Base-by-base conservation (phyloP, 2,888 invertebrate genomes). In the Ichneumoninae sp. region DNA sequence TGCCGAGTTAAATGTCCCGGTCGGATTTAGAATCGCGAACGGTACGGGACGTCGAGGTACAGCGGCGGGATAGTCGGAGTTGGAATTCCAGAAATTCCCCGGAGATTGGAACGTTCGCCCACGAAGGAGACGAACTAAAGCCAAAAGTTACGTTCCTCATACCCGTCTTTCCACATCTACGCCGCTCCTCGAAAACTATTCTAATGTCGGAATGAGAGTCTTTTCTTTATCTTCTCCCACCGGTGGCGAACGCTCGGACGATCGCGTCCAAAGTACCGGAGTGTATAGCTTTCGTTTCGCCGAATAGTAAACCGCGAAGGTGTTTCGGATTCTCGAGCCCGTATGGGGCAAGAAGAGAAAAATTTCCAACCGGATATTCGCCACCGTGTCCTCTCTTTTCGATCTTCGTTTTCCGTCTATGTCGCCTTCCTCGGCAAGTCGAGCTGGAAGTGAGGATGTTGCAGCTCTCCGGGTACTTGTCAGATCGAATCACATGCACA, bases 81-180 rank as follows among this genome's bases (percentile, higher is more conserved):
- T 88, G 77, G 82, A 91, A 91, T 91, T 91, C 91, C 90, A 87
- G 86, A 89, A 88, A 92, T 91, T 92, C 91, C 88, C 83, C 84
- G 87, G 89, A 89, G 90, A 90, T 90, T 90, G 90, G 89, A 90
- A 89, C 88, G 89, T 87, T 89, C 86, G 84, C 88, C 86, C 85
- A 80, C 84, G 86, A 85, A 86, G 82, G 80, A 86, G 85, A 86
- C 83, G 80, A 85, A 80, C 86, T 72, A 82, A 87, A 78, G 76
- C 74, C 80, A 74, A 65, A 85, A 86, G 78, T 86, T 86, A 82
- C 85, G 82, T 84, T 80, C 69, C 66, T 50, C 50, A 71, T 52
- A 62, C 71, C 54, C 26, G 66, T 50, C 62, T 36, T 16, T 75
- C 76, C 82, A 76, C 82, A 50, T 75, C 82, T 60, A 52, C 33